Evolutionary conservation across 2,888 invertebrate genomes (phyloP), one percentile per base, ranked within the genome.

Genomic region (Rutpela maculata): DNA sequence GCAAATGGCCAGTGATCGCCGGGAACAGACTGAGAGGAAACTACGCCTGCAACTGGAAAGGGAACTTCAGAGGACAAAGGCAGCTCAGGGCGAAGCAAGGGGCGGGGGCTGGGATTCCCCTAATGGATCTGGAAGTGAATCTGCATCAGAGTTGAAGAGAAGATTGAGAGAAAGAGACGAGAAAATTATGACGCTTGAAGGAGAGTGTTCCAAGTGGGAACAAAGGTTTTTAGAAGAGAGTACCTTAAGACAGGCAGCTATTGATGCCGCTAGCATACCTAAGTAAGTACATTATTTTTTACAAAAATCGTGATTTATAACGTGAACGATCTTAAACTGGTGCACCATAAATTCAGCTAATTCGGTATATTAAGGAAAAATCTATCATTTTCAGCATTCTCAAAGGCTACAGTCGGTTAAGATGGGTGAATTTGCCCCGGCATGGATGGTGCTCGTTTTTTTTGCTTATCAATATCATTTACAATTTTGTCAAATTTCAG

Each of bases 121-220:
- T 70, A 79, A 87, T 84, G 81, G 89, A 82, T 83, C 90, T 84
- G 86, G 91, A 88, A 91, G 92, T 86, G 89, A 94, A 91, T 91
- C 91, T 88, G 89, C 91, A 3, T 88, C 92, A 85, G 93, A 94
- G 82, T 88, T 94, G 75, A 94, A 94, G 85, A 91, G 93, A 84
- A 91, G 92, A 83, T 86, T 95, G 60, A 91, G 93, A 67, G 94
- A 95, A 84, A 93, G 93, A 84, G 94, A 95, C 84, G 93, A 94
- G 84, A 93, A 93, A 86, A 93, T 95, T 55, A 93, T 94, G 92
- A 90, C 93, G 76, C 90, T 95, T 73, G 96, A 96, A 90, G 95
- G 95, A 0, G 96, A 96, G 87, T 95, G 95, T 85, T 93, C 95
- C 83, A 95, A 95, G 91, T 95, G 95, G 96, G 96, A 97, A 89